Percentiles rank a stretch among this genome's conserved stretches.
Evolutionary conservation across 2,797 vertebrate genomes (phyloP).

Genomic region (Aphelocoma californica): DNA sequence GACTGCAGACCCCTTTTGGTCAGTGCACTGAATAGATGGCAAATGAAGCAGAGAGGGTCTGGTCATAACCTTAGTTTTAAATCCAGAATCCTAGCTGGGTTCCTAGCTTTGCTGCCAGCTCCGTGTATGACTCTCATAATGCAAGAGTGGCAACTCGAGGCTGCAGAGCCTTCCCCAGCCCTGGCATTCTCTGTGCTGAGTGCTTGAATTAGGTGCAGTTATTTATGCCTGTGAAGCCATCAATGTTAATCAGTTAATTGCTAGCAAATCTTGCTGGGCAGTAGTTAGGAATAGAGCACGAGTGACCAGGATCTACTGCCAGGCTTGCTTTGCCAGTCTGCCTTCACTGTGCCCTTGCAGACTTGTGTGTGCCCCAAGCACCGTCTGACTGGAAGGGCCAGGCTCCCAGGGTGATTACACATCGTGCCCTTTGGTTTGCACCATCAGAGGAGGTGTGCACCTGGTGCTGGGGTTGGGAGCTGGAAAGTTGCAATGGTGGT

Average conservation of each 20-base stretch:
- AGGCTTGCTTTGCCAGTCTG: background rate
- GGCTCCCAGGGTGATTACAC: background rate
- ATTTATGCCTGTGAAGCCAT: background rate
- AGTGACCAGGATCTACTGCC: background rate
- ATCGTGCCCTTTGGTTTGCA: background rate
- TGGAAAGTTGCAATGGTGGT: background rate
- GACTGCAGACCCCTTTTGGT: background rate
- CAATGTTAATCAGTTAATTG: background rate
- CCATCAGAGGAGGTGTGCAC: fast-evolving
- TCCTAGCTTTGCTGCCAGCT: background rate
- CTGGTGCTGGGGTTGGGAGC: background rate
- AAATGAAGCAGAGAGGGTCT: background rate
- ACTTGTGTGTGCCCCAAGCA: background rate
- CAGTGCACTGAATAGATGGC: background rate
- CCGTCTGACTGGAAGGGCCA: background rate
- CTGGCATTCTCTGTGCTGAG: background rate
- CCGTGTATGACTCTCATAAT: background rate
- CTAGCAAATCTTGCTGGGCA: background rate
- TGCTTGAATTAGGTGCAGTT: background rate
- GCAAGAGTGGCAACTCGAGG: background rate
- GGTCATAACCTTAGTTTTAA: background rate
- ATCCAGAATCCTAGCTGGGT: background rate
- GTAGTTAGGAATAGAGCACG: background rate
- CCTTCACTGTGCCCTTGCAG: background rate
- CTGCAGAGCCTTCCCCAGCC: background rate